phyloP scores from a whole-genome alignment of 2,113 vertebrate species.

The Nematolebias whitei region DNA sequence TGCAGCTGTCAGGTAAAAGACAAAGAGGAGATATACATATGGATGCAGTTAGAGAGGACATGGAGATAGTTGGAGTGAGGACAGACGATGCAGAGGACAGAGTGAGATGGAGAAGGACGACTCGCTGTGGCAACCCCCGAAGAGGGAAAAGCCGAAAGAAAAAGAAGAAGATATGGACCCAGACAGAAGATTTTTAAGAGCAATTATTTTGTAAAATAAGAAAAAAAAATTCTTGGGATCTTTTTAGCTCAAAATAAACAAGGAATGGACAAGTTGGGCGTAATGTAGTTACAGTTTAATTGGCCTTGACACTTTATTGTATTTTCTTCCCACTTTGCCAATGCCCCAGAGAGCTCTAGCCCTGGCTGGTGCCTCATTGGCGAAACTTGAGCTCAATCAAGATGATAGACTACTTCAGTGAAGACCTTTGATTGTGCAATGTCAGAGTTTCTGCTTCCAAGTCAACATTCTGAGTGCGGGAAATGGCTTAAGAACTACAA shows the following conservation, averaged over 20 bases:
- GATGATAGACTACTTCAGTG: conserved; percentile 56
- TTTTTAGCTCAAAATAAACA: conserved; percentile 40
- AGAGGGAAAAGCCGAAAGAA: too few species aligned
- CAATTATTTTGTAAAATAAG: conserved; percentile 49
- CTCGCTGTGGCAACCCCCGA: too few species aligned
- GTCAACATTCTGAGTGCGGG: conserved; percentile 23
- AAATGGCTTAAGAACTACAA: conserved; percentile 27
- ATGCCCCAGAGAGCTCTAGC: conserved; percentile 50
- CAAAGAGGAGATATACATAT: too few species aligned
- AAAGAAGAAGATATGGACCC: conserved; percentile 12
- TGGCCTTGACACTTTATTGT: conserved; percentile 72
- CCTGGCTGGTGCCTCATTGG: conserved; percentile 65
- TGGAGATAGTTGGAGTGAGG: too few species aligned
- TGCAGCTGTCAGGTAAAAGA: too few species aligned
- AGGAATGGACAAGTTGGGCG: conserved; percentile 16
- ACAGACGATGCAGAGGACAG: too few species aligned
- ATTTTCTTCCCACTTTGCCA: conserved; percentile 71
- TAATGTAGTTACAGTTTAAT: conserved; percentile 70
- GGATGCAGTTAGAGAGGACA: too few species aligned
- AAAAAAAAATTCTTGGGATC: conserved; percentile 15
- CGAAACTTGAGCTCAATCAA: conserved; percentile 79
- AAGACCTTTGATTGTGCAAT: conserved; percentile 72
- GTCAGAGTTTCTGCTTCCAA: conserved; percentile 70
- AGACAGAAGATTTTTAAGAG: conserved; percentile 7
- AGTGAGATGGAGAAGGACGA: too few species aligned